A percentile compares a stretch with the other conserved stretches of the same genome.
Conservation (phyloP, 2,113 vertebrate species). For the Equus quagga region DNA sequence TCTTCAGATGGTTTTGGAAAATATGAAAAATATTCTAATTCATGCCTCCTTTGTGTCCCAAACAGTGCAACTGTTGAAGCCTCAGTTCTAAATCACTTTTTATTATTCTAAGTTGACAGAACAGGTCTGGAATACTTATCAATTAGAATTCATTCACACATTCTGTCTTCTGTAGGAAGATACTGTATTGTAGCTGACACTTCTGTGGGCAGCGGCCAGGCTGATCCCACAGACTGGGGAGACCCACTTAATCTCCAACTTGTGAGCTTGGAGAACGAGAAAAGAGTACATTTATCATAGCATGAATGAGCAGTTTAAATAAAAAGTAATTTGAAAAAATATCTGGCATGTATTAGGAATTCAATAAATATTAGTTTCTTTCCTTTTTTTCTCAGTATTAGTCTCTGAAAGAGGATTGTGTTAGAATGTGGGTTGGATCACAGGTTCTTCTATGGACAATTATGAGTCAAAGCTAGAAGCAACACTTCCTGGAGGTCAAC, state of each 20-base stretch:
- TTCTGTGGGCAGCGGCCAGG: neutral
- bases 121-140: neutral
- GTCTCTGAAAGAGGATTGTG: neutral
- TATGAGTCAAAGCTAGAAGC: constrained; percentile 21
- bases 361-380: neutral
- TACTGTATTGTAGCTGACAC: neutral
- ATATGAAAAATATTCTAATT: neutral
- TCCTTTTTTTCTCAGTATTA: neutral
- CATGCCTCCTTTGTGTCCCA: neutral
- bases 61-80: neutral
- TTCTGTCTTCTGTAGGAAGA: neutral
- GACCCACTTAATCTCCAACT: neutral
- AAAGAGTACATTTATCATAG: neutral
- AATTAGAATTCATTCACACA: neutral
- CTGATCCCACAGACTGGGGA: neutral
- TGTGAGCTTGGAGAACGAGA: neutral
- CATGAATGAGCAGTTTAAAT: neutral
- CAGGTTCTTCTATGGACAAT: neutral
- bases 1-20: constrained; percentile 1
- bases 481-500: neutral
- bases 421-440: neutral
- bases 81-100: neutral
- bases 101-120: neutral
- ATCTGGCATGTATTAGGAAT: neutral
- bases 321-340: neutral